Conservation (phyloP, 2,888 invertebrate genomes). For the Cordilura impudica region DNA sequence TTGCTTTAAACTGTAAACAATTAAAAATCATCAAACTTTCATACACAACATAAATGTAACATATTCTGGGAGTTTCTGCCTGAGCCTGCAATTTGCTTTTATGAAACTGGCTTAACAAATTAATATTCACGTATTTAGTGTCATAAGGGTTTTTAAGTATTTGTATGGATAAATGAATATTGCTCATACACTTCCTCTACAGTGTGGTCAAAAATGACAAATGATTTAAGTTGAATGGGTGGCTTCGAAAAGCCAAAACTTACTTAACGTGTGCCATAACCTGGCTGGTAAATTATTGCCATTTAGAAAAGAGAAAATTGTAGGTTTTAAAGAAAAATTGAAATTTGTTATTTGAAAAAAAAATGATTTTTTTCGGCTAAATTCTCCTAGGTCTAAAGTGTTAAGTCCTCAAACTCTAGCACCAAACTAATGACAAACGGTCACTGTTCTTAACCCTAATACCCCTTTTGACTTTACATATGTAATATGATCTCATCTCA, state of each 20-base stretch:
- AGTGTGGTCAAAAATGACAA: slow-evolving; percentile 47
- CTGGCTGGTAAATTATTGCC: slow-evolving; percentile 32
- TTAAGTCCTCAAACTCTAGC: too few relatives aligned
- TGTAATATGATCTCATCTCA: slow-evolving; percentile 28
- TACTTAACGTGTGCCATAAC: slow-evolving; percentile 34
- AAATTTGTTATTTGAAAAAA: not conserved
- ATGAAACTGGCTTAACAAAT: slow-evolving; percentile 41
- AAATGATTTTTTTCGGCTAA: not conserved
- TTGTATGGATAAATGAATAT: slow-evolving; percentile 50
- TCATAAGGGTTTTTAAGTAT: slow-evolving; percentile 50
- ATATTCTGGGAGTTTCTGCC: slow-evolving; percentile 20
- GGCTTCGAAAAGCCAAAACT: slow-evolving; percentile 13
- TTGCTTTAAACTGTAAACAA: slow-evolving; percentile 72
- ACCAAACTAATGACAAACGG: too few relatives aligned
- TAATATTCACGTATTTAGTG: slow-evolving; percentile 60
- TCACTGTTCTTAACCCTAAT: too few relatives aligned
- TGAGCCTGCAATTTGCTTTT: slow-evolving; percentile 13
- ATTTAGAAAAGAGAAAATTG: slow-evolving; percentile 42
- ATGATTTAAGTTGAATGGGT: slow-evolving; percentile 50
- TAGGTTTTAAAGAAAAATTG: slow-evolving; percentile 41
- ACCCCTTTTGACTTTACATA: not conserved
- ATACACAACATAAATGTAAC: slow-evolving; percentile 31
- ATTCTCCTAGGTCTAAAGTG: too few relatives aligned
- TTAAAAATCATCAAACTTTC: slow-evolving; percentile 66
- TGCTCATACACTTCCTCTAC: not conserved